Evolutionary conservation across 2,888 invertebrate species (phyloP), one percentile per base, ranked within the genome.

Genomic region (Abrostola triplasia): DNA sequence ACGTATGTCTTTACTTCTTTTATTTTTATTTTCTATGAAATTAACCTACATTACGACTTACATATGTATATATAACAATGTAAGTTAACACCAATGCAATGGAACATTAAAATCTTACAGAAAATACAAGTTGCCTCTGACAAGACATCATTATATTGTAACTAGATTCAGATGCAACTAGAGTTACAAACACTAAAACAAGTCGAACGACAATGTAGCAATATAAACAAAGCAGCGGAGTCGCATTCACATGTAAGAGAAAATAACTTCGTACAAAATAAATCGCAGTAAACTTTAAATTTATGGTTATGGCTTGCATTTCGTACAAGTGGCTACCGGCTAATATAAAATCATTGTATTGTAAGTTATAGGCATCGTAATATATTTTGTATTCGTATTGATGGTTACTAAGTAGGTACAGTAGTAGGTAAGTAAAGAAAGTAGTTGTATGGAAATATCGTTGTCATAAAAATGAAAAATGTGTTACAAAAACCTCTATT

Each of bases 221-320:
- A 49, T 51, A 37, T 61, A 58, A 24, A 63, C 55, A 63, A 69
- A 58, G 38, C 59, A 48, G 37, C 35, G 55, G 53, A 36, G 38
- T 36, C 6, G 55, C 51, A 58, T 40, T 59, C 62, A 66, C 36
- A 57, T 59, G 55, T 37, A 62, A n/a, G n/a, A 52, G 51, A 36
- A 47, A 61, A 64, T 73, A 56, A 61, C 55, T 60, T 58, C 42
- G 52, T 62, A 52, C 36, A 36, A 65, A 58, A 69, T 73, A 73
- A 67, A 64, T 67, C 6, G 35, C 47, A 35, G 42, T 54, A 54
- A 64, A 77, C 57, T 62, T 70, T 42, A 64, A 63, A 76, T 76
- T 69, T 73, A 73, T 66, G 47, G 56, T 64, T 63, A 69, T 67
- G 12, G 54, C 63, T 9, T 58, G 42, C 64, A 58, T 69, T 72